Base-by-base conservation (phyloP, 1,140 invertebrate genomes). In the Drosophila sturtevanti region DNA sequence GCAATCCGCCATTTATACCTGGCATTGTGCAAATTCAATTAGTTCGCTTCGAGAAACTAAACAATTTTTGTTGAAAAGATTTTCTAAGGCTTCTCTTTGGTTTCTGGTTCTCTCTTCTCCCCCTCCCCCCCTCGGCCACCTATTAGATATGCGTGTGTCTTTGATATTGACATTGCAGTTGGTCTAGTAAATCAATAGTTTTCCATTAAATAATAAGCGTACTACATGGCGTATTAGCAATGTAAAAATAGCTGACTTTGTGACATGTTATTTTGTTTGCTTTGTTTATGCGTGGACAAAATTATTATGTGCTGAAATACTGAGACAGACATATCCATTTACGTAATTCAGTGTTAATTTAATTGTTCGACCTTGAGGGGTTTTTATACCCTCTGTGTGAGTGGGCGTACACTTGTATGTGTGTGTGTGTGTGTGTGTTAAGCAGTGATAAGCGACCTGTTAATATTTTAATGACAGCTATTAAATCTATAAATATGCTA, bases 161-260 rank as follows among this genome's bases (percentile, higher is more conserved):
- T 89, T 89, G 84, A 89, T 89, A 89, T 89, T 89, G 84, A 89
- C 84, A 89, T 89, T 89, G 84, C 63, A 58, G 56, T 14, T 37
- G n/a, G 27, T 4, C 34, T 3, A 1, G 37, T 34, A 21, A 37
- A 77, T 89, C 84, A 65, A 89, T 89, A 72, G 38, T 37, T 44
- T 21, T 44, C 51, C 51, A 78, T 63, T 58, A 79, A 78, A 72
- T 75, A 68, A 75, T 75, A 60, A 72, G 27, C 70, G 41, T 35
- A 62, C 76, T 55, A 82, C 82, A 77, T 27, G 72, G 71, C 82
- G 81, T 76, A 82, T 86, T 79, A 87, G 81, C 79, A 79, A 72
- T 82, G 75, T 72, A 58, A 63, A 67, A 65, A 72, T 34, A 5
- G 41, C 41, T 48, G 41, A 48, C 41, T 48, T 11, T 48, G 16